Evolutionary conservation across 2,797 vertebrate species (phyloP).

Genomic region (Helostoma temminkii): DNA sequence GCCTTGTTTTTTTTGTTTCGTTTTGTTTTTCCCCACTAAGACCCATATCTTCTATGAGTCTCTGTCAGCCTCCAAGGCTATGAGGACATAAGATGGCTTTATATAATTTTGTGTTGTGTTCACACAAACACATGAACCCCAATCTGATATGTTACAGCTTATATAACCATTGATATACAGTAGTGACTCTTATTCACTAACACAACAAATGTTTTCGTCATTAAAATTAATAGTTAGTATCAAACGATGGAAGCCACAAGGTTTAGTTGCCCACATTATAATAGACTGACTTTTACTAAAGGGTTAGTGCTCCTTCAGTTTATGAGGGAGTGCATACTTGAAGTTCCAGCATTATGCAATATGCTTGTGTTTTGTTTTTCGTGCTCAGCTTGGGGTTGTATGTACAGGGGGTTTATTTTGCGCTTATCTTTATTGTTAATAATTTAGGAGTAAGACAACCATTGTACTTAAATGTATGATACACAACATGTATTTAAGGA

Average conservation of each 20-base stretch:
- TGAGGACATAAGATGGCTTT: not conserved
- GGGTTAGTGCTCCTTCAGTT: slow-evolving; percentile 14
- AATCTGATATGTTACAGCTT: not conserved
- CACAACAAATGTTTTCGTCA: slow-evolving; percentile 15
- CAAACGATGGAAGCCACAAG: not conserved
- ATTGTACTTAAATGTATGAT: too few species aligned
- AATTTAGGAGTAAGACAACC: not conserved
- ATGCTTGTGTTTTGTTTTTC: slow-evolving; percentile 42
- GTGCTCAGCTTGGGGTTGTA: slow-evolving; percentile 19
- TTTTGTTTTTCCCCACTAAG: slow-evolving; percentile 9
- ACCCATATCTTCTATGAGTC: not conserved
- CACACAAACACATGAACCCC: not conserved
- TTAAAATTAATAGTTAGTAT: slow-evolving; percentile 1
- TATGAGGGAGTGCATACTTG: slow-evolving; percentile 36
- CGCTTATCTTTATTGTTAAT: slow-evolving; percentile 30
- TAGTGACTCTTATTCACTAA: slow-evolving; percentile 3
- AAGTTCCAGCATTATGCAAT: slow-evolving; percentile 46
- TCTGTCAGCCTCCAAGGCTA: too few species aligned
- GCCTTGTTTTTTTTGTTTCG: slow-evolving; percentile 18
- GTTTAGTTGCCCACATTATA: not conserved
- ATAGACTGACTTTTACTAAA: slow-evolving; percentile 20
- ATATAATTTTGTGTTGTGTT: too few species aligned
- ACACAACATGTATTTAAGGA: too few species aligned
- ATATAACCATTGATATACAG: not conserved
- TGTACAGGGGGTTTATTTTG: slow-evolving; percentile 10